A percentile compares a stretch with the other conserved stretches of the same genome.
Evolutionary conservation across 2,797 vertebrate genomes (phyloP).

Genomic region (Eleutherodactylus coqui): DNA sequence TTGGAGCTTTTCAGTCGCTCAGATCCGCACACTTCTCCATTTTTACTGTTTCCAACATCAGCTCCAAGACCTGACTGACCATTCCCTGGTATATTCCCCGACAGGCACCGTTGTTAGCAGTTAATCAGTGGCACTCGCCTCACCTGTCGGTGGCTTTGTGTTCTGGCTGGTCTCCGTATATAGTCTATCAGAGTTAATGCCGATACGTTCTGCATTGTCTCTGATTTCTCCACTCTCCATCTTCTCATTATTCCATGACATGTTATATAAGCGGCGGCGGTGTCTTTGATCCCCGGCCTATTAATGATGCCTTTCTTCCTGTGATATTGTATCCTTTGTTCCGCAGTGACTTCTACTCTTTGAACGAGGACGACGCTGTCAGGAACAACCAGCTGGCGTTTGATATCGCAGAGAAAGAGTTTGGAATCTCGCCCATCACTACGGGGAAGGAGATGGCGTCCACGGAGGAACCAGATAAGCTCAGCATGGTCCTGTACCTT

Average conservation of each 20-base stretch:
- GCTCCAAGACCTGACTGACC: too few relatives aligned
- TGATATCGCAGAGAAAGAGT: constrained; percentile 88
- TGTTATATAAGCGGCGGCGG: neutral
- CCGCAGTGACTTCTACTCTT: constrained; percentile 86
- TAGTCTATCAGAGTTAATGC: too few relatives aligned
- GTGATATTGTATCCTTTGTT: constrained; percentile 23
- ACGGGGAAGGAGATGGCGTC: constrained; percentile 84
- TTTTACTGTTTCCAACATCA: too few relatives aligned
- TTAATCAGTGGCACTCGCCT: too few relatives aligned
- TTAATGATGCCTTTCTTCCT: neutral
- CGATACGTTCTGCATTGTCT: neutral
- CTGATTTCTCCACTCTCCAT: neutral
- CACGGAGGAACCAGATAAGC: constrained; percentile 83
- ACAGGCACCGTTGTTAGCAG: too few relatives aligned
- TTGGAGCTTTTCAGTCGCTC: too few relatives aligned
- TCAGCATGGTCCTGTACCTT: constrained; percentile 88
- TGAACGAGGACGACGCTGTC: constrained; percentile 84
- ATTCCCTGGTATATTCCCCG: too few relatives aligned
- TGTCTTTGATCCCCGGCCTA: neutral
- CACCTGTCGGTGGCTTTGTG: too few relatives aligned
- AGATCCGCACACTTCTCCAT: too few relatives aligned
- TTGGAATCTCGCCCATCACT: constrained; percentile 86
- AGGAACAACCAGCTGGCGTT: constrained; percentile 92
- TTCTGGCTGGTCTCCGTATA: too few relatives aligned
- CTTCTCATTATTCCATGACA: neutral